Conservation (phyloP, 2,797 vertebrate species). For the Chelmon rostratus region DNA sequence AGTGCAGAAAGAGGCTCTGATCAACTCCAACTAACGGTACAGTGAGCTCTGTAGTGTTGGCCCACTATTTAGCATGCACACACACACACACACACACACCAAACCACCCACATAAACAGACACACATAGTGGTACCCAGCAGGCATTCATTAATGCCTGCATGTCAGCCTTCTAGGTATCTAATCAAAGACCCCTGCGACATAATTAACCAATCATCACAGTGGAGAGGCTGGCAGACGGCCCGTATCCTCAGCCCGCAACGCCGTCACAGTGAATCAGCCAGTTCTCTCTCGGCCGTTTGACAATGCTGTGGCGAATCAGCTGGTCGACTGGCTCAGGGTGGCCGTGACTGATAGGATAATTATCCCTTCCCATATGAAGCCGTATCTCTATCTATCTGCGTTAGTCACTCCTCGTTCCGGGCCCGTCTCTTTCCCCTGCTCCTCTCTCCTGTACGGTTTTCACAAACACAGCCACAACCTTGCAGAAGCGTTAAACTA, state of each 20-base stretch:
- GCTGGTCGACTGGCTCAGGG: slow-evolving; percentile 56
- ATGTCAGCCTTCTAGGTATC: slow-evolving; percentile 61
- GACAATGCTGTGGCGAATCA: slow-evolving; percentile 68
- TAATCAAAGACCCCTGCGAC: slow-evolving; percentile 70
- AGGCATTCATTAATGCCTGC: slow-evolving; percentile 61
- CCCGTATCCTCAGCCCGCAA: slow-evolving; percentile 47
- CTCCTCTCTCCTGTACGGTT: neutral
- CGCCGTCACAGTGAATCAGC: slow-evolving; percentile 65
- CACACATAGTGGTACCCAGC: slow-evolving; percentile 37
- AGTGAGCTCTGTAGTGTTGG: slow-evolving; percentile 30
- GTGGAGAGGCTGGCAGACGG: slow-evolving; percentile 56
- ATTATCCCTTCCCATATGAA: too few relatives aligned
- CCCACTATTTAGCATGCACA: slow-evolving; percentile 28
- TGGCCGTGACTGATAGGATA: slow-evolving; percentile 68
- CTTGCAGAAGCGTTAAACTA: neutral
- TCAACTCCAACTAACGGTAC: slow-evolving; percentile 34
- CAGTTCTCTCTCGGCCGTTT: slow-evolving; percentile 39
- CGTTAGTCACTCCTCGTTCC: slow-evolving; percentile 67
- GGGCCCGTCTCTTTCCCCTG: slow-evolving; percentile 6
- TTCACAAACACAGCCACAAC: slow-evolving; percentile 26
- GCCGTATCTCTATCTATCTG: slow-evolving; percentile 61
- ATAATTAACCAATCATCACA: slow-evolving; percentile 79
- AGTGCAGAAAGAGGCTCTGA: slow-evolving; percentile 24
- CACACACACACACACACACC: slow-evolving; percentile 25
- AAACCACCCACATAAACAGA: slow-evolving; percentile 29